A percentile compares a stretch with the other conserved stretches of the same genome.
Evolutionary conservation across 2,888 invertebrate species (phyloP).

Genomic region (Callosobruchus maculatus): DNA sequence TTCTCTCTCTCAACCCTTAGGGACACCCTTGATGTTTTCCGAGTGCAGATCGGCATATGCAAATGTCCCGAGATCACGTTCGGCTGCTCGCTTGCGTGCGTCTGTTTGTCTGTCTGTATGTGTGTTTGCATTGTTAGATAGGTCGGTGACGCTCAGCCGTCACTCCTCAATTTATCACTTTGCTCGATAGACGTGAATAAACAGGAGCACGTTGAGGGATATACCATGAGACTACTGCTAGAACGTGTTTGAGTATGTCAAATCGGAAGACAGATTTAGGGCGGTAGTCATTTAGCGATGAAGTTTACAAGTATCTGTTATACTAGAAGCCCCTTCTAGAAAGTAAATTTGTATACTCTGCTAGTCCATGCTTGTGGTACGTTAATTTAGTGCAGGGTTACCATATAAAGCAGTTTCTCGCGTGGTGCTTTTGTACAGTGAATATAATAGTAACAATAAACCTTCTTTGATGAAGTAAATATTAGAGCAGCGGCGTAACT

Average conservation of each 20-base stretch:
- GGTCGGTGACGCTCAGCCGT: background rate
- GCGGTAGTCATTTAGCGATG: too few relatives aligned
- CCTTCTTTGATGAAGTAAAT: too few relatives aligned
- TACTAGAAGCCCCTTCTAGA: too few relatives aligned
- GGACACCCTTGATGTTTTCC: background rate
- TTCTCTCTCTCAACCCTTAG: background rate
- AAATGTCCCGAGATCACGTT: background rate
- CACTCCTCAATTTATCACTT: constrained; percentile 1
- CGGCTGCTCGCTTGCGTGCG: background rate
- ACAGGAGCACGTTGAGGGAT: background rate
- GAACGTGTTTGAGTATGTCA: background rate
- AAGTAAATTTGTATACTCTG: too few relatives aligned
- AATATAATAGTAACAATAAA: too few relatives aligned
- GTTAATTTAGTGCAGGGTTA: too few relatives aligned
- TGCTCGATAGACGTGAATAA: constrained; percentile 1
- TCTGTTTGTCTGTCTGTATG: background rate
- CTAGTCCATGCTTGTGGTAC: too few relatives aligned
- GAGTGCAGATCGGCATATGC: background rate
- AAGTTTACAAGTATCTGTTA: too few relatives aligned
- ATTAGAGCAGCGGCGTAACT: too few relatives aligned
- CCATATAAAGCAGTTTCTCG: too few relatives aligned
- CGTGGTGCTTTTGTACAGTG: too few relatives aligned
- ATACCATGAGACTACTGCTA: background rate
- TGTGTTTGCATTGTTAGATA: background rate
- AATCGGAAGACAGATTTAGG: background rate